Evolutionary conservation across 2,888 invertebrate genomes (phyloP).

Genomic region (Ischnus inquisitorius): DNA sequence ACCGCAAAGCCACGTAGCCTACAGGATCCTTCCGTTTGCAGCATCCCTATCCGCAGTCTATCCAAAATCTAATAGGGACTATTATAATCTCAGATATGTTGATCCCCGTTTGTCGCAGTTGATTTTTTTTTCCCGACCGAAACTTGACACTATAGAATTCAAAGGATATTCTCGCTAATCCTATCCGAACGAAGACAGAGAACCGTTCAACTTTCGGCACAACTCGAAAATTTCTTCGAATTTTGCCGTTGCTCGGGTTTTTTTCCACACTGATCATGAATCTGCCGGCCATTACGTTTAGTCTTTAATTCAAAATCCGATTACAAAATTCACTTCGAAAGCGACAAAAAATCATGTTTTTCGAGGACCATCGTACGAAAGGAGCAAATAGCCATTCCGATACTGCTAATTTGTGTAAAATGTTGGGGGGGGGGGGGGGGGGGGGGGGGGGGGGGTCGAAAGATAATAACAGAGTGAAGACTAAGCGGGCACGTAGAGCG

Average conservation of each 20-base stretch:
- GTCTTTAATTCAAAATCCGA: neutral
- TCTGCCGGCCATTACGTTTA: neutral
- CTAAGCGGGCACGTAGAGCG: neutral
- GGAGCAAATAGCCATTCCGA: neutral
- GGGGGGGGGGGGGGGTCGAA: neutral
- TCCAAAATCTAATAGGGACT: constrained; percentile 16
- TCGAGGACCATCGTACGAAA: neutral
- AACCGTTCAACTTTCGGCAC: too few species aligned
- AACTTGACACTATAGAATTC: neutral
- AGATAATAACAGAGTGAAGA: constrained; percentile 5
- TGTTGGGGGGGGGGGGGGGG: neutral
- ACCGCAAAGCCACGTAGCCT: constrained; percentile 59
- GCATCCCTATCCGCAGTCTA: constrained; percentile 16
- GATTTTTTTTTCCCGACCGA: neutral
- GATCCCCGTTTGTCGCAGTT: neutral
- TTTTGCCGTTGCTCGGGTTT: neutral
- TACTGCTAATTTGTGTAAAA: neutral
- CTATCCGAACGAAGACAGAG: neutral
- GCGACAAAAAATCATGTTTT: neutral
- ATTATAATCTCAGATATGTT: constrained; percentile 22
- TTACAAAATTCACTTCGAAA: neutral
- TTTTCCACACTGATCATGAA: neutral
- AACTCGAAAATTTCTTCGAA: neutral
- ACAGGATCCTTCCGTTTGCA: constrained; percentile 24
- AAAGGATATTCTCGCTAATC: neutral